Evolutionary conservation across 2,113 vertebrate genomes (phyloP).

Genomic region (Mionectes macconnelli): DNA sequence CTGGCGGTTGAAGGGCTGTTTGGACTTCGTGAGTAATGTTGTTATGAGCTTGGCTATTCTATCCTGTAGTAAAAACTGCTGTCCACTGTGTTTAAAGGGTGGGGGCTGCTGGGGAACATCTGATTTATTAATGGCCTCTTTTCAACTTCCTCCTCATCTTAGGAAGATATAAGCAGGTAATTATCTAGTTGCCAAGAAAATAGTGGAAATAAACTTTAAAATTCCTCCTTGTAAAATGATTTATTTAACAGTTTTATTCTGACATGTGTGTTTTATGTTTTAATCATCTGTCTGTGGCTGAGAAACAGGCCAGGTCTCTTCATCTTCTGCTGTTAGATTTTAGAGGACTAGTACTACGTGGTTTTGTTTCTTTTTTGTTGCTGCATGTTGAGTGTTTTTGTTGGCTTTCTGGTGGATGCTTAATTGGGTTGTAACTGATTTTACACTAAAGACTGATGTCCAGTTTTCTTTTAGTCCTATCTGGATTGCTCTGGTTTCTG

Average conservation of each 20-base stretch:
- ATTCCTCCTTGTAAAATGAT: constrained; percentile 52
- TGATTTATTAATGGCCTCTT: constrained; percentile 56
- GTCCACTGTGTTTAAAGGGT: constrained; percentile 51
- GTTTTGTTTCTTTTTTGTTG: constrained; percentile 26
- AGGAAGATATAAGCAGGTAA: constrained; percentile 67
- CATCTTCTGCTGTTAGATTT: background rate
- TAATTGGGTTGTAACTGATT: constrained; percentile 52
- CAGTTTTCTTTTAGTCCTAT: background rate
- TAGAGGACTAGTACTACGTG: background rate
- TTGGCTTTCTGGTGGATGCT: constrained; percentile 7
- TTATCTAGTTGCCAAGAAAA: constrained; percentile 57
- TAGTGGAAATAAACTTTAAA: constrained; percentile 55
- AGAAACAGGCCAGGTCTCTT: constrained; percentile 17
- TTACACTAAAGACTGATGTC: constrained; percentile 36
- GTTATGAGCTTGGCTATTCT: constrained; percentile 56
- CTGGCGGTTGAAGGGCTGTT: constrained; percentile 49
- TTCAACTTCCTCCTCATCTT: constrained; percentile 64
- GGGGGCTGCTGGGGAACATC: constrained; percentile 37
- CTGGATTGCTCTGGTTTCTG: constrained; percentile 28
- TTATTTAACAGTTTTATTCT: constrained; percentile 60
- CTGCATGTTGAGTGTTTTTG: background rate
- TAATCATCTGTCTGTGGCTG: constrained; percentile 43
- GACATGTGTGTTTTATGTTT: constrained; percentile 46
- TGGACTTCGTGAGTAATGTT: constrained; percentile 60
- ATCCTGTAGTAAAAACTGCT: constrained; percentile 29